Evolutionary conservation across 2,797 vertebrate species (phyloP).

Genomic region (Emys orbicularis): DNA sequence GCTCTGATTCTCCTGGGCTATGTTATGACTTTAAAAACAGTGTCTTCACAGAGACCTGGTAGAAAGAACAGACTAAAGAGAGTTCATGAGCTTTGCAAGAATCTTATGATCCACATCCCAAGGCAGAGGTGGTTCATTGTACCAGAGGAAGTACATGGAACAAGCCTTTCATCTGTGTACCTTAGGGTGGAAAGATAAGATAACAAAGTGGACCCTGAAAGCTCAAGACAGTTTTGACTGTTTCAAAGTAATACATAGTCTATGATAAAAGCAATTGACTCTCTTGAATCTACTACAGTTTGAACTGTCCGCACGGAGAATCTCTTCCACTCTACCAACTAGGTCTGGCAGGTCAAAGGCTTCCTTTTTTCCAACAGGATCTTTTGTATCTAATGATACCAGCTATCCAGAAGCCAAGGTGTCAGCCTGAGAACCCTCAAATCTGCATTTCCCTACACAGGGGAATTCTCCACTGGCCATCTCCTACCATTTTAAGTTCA

Average conservation of each 20-base stretch:
- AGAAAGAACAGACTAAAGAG: background rate
- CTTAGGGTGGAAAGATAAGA: background rate
- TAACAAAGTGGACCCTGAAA: background rate
- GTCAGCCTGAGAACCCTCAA: background rate
- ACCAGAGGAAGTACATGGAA: background rate
- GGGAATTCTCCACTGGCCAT: background rate
- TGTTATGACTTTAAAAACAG: background rate
- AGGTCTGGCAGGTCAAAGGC: background rate
- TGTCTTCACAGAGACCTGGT: background rate
- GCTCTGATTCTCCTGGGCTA: background rate
- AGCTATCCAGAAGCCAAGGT: background rate
- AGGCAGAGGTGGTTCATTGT: background rate
- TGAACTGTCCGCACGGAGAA: background rate
- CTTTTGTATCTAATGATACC: background rate
- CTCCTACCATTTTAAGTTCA: background rate
- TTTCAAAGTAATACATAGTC: background rate
- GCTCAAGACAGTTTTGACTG: background rate
- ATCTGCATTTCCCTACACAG: background rate
- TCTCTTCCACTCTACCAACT: background rate
- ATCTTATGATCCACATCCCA: background rate
- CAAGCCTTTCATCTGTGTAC: background rate
- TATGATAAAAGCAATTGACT: background rate
- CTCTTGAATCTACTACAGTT: background rate
- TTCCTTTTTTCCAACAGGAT: background rate
- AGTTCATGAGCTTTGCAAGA: background rate